Conservation (phyloP, 2,113 vertebrate species). For the Circaetus cinerascens region DNA sequence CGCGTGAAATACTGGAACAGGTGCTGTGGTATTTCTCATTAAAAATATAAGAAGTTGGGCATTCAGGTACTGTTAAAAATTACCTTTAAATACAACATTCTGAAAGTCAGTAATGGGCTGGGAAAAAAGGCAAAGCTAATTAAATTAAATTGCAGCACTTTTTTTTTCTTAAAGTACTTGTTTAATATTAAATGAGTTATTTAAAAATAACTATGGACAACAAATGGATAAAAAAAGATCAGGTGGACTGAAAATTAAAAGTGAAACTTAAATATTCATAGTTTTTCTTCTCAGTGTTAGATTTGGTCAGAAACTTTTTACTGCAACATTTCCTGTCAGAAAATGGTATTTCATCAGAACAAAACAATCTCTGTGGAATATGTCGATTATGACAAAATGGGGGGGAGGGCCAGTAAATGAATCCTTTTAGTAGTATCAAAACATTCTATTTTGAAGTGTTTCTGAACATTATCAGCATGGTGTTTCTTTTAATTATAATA, state of each 20-base stretch:
- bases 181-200: constrained; percentile 49
- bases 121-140: background rate
- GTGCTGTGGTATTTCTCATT: background rate
- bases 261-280: background rate
- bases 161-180: constrained; percentile 6
- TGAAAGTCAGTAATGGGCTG: background rate
- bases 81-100: background rate
- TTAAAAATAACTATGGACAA: constrained; percentile 45
- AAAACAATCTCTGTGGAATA: background rate
- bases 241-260: constrained; percentile 37
- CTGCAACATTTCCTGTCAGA: background rate
- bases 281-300: background rate
- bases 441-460: background rate
- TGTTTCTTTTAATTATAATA: constrained; percentile 14
- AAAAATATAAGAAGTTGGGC: background rate
- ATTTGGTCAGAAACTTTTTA: background rate
- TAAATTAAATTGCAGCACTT: constrained; percentile 12
- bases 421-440: background rate
- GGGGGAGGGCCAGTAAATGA: background rate
- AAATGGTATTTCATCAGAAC: background rate
- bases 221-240: background rate
- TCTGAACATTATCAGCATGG: background rate
- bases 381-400: background rate
- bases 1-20: background rate
- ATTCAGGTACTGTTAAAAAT: background rate